These are phyloP conservation scores for Crotalus helleri DNA, from an alignment of 2,113 vertebrate genomes.

Conservation along the genomic window DNA sequence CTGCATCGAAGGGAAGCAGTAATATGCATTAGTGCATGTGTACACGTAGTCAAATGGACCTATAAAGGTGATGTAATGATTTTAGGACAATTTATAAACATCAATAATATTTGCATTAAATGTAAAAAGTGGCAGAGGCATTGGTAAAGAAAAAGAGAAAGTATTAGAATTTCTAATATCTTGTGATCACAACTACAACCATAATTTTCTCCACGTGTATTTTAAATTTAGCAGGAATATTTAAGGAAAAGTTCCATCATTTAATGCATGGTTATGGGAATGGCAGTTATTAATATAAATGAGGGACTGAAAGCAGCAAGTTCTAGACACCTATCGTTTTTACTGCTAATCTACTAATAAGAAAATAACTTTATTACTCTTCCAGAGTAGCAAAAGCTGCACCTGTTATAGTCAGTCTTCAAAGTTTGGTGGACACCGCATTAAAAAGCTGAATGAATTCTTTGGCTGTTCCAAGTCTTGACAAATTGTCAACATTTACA, in stretches of 20 bases:
- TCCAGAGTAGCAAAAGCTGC: not conserved
- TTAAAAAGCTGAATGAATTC: not conserved
- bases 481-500: not conserved
- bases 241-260: not conserved
- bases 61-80: not conserved
- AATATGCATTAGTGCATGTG: not conserved
- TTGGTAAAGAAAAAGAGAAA: not conserved
- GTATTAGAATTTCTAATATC: not conserved
- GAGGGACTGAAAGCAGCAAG: not conserved
- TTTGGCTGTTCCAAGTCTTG: not conserved
- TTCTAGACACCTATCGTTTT: constrained; percentile 11
- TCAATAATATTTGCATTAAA: not conserved
- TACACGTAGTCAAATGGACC: not conserved
- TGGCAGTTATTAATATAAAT: constrained; percentile 5
- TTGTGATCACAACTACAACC: not conserved
- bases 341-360: not conserved
- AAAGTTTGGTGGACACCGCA: not conserved
- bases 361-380: not conserved
- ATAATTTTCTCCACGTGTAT: not conserved
- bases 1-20: not conserved
- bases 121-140: not conserved
- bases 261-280: not conserved
- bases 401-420: not conserved
- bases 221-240: not conserved
- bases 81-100: not conserved